phyloP scores from a whole-genome alignment of 2,113 vertebrate genomes.

The Lagopus leucura region DNA sequence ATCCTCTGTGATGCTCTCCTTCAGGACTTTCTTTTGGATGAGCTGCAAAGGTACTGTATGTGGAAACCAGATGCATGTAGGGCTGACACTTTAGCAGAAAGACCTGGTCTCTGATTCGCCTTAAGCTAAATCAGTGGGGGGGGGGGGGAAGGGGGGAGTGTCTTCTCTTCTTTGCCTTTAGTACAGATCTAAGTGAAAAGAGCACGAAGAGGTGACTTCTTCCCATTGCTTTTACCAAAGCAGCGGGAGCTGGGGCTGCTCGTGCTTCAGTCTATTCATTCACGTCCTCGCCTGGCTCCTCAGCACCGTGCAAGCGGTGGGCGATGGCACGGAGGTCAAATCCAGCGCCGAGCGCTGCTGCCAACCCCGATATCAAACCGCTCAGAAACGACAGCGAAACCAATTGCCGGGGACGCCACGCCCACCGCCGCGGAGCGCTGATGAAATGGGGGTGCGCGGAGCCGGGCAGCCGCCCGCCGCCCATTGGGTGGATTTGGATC shows the following conservation, averaged over 20 bases:
- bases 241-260: not conserved
- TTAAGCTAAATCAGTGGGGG: not conserved
- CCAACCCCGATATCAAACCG: not conserved
- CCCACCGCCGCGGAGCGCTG: no score
- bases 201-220: not conserved
- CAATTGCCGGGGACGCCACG: no score
- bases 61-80: not conserved
- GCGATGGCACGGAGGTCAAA: not conserved
- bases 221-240: not conserved
- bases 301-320: fast-evolving
- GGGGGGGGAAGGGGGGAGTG: no score
- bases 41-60: not conserved
- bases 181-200: not conserved
- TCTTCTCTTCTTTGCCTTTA: not conserved
- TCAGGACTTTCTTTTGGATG: not conserved
- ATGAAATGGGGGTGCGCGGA: not conserved
- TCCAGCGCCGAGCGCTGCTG: not conserved
- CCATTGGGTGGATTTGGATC: slow-evolving; percentile 60
- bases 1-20: not conserved
- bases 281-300: not conserved
- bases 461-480: not conserved
- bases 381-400: not conserved
- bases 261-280: not conserved
- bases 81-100: not conserved
- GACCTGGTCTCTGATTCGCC: not conserved